Base-by-base conservation (phyloP, 2,797 vertebrate species). In the Characodon lateralis region DNA sequence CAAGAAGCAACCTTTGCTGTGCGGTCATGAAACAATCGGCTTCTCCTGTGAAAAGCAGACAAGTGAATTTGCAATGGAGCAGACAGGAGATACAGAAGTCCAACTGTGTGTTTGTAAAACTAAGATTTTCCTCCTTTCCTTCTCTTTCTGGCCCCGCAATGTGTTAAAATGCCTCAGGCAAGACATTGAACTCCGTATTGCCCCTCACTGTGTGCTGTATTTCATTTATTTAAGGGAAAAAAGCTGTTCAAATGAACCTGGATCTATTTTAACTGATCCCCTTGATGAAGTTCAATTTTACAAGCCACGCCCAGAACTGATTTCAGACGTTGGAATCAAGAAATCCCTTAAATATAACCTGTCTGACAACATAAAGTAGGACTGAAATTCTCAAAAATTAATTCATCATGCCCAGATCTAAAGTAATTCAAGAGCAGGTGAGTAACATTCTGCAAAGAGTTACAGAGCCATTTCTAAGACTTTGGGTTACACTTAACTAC, bases 61-160 rank as follows among this genome's bases (percentile, higher is more conserved):
- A 50, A 76, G 68, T 65, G 75, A 61, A 72, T 77, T 78, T 77
- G 68, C 76, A 83, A 55, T 76, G 51, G 35, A 80, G 76, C 78
- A 58, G 66, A 69, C 73, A 51, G 77, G 72, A 82, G 66, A 82
- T 81, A 71, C 74, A 74, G 71, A 86, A 79, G 77, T 74, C 35
- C 82, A 72, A 76, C 73, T 78, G 79, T 78, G 61, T 71, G 68
- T 89, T 87, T 81, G 69, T 87, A 78, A 71, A 79, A 58, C 41
- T 43, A 24, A 16, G 14, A 73, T 73, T 12, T 43, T 4, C 6
- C 7, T 48, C 35, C 2, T 31, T 31, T 31, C 28, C 28, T 31
- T 2, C 72, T 59, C 18, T 46, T 74, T 46, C 50, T 53, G 8
- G 26, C 41, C 43, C 56, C 8, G 8, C 16, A n/a, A 28, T 26